Base-by-base conservation (phyloP, 2,113 vertebrate genomes). In the Athene cunicularia region DNA sequence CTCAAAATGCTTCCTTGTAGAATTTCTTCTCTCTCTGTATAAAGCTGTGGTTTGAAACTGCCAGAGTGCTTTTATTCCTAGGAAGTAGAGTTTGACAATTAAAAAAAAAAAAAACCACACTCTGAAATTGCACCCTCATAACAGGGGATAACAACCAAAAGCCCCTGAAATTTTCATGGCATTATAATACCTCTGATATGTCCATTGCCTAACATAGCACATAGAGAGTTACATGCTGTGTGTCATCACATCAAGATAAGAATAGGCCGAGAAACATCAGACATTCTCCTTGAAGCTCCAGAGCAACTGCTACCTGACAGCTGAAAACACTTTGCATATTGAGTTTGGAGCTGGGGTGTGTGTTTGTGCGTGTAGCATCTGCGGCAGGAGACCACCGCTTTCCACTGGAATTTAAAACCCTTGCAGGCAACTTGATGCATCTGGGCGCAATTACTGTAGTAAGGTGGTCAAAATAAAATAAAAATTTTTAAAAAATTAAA, bases 361-460 rank as follows among this genome's bases (percentile, higher is more conserved):
- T 83, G 93, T 85, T 91, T 71, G 84, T 86, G 93, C 33, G 90
- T 14, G 56, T 84, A 95, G 67, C 71, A 63, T 71, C 66, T 85
- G 90, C 4, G 33, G 79, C 63, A 23, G 64, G 93, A 80, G 96
- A 96, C 95, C 91, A 81, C 85, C 22, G 6, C 74, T 95, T 55
- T 80, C 94, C 22, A 2, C 18, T 91, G 97, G 95, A 97, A 94
- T 97, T 89, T 67, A 90, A 94, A 96, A 71, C 92, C 95, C 95
- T 95, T 5, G 45, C 95, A 95, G 91, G 95, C 96, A 92, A 45
- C 82, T 90, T 66, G 94, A 45, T 97, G 96, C 94, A 98, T 96
- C 97, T 98, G 98, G 97, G 96, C 90, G 91, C 93, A 98, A 96
- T 97, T 97, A 97, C 95, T 82, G 87, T n/a, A 86, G 96, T 90